These are phyloP conservation scores for Martes flavigula DNA, from an alignment of 2,797 vertebrate genomes.

Conservation along the genomic window DNA sequence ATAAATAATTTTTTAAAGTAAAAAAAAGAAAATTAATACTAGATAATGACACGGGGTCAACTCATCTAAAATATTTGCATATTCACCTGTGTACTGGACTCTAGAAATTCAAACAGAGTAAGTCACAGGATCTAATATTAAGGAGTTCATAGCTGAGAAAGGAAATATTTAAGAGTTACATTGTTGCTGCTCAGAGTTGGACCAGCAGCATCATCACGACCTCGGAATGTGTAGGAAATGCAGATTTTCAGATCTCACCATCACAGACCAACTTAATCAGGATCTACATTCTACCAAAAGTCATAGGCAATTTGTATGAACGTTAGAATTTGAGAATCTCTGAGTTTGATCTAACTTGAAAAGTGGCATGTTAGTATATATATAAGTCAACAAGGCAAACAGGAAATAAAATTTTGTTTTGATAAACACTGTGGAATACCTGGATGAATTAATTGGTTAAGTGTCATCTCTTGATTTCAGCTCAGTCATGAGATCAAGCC, in stretches of 20 bases:
- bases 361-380: background rate
- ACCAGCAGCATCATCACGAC: background rate
- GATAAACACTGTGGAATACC: background rate
- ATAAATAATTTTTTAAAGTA: no score
- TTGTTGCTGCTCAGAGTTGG: background rate
- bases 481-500: background rate
- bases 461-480: background rate
- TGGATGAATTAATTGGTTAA: background rate
- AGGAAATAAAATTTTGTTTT: background rate
- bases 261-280: background rate
- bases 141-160: background rate
- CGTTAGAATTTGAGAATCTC: background rate
- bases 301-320: background rate
- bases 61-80: background rate
- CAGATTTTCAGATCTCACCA: background rate
- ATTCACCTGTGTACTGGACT: background rate
- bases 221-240: background rate
- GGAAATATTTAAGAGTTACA: background rate
- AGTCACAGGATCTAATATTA: background rate
- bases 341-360: background rate
- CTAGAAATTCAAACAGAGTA: background rate
- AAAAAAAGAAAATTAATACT: background rate
- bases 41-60: background rate
- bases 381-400: background rate
- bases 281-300: background rate